Evolutionary conservation across 2,888 invertebrate species (phyloP).

Genomic region (Ryuthela nishihirai): DNA sequence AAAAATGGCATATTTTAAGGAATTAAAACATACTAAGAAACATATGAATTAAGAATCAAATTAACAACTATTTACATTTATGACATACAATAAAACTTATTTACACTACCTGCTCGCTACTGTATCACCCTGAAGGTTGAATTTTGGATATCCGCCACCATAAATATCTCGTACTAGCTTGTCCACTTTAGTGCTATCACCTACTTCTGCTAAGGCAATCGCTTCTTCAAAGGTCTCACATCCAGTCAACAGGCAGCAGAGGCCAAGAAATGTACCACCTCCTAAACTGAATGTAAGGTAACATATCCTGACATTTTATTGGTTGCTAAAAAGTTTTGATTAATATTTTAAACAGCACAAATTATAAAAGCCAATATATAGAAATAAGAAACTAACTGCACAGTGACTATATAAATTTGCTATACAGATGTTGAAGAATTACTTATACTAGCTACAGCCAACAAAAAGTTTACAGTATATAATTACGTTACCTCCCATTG

Average conservation of each 20-base stretch:
- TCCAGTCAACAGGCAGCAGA: conserved; percentile 90
- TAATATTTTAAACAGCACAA: neutral
- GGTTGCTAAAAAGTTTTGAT: neutral
- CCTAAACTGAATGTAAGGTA: conserved; percentile 68
- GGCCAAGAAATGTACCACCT: conserved; percentile 93
- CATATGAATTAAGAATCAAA: too few species aligned
- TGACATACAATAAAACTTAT: too few species aligned
- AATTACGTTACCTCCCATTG: too few species aligned
- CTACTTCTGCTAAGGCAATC: conserved; percentile 84
- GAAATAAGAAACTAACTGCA: too few species aligned
- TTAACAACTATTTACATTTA: too few species aligned
- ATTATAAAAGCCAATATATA: neutral
- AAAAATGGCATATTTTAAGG: too few species aligned
- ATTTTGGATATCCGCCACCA: conserved; percentile 90
- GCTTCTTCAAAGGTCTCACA: conserved; percentile 96
- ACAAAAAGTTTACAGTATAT: too few species aligned
- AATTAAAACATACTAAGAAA: too few species aligned
- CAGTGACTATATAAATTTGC: too few species aligned
- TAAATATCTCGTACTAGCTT: conserved; percentile 95
- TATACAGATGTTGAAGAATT: too few species aligned
- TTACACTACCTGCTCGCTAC: conserved; percentile 85
- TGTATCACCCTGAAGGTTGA: conserved; percentile 84
- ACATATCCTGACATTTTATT: neutral
- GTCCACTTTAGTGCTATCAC: conserved; percentile 89
- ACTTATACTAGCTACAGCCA: too few species aligned